Evolutionary conservation across 2,797 vertebrate species (phyloP), one percentile per base, ranked within the genome.

Genomic region (Propithecus deckenii): DNA sequence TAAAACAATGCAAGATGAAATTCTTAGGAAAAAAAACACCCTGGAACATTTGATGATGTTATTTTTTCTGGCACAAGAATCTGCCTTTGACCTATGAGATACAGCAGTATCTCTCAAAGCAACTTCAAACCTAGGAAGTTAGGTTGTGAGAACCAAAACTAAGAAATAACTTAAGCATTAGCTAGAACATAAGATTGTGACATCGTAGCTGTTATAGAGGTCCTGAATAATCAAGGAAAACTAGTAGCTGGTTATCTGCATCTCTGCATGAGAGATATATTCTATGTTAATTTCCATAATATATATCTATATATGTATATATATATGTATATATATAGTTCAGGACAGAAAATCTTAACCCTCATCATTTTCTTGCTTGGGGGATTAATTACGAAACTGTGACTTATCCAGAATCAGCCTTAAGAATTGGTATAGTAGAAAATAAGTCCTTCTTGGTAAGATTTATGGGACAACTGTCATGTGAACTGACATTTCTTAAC

Each of bases 1-100:
- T 61, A 92, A 97, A 97, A 85, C 46, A 95, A 87, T 76, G 23
- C 57, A 92, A 89, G 83, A 76, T 89, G 14, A 95, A 91, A 87
- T 89, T 93, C 52, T 65, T 78, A 67, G 74, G 5, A 2, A 84
- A 83, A 81, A 28, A n/a, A 65, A 78, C 59, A 2, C 4, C 30
- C 48, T 59, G 13, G 2, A 57, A 61, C 11, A 65, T 76, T 95
- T 95, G 46, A 52, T 87, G 28, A 8, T 48, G 32, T 85, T 80
- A 23, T 85, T 96, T 96, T 35, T 91, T 23, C 35, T 52, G 14
- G 43, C n/a, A 61, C 25, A 41, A 93, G n/a, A 20, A 92, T 93
- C 18, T 90, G 38, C 43, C 59, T 96, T 97, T 80, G 46, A 81
- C 41, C 55, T 83, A 28, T 76, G 61, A 86, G n/a, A 84, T 22